These are phyloP conservation scores for Cryptoblepharus egeriae DNA, from an alignment of 2,797 vertebrate genomes.

Conservation along the genomic window DNA sequence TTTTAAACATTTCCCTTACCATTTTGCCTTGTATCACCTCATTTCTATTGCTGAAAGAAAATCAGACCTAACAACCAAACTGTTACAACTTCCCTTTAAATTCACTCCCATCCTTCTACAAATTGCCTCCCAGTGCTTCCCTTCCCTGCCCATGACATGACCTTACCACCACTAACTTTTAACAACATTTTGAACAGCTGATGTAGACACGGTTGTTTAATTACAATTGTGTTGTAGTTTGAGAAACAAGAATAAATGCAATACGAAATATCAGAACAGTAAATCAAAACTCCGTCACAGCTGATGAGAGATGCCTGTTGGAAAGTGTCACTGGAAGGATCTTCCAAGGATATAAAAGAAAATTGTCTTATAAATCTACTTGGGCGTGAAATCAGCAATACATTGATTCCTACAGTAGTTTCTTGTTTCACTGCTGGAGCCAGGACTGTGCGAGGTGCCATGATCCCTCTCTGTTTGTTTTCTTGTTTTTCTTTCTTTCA, in stretches of 20 bases:
- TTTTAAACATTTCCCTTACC: neutral
- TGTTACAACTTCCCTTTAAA: neutral
- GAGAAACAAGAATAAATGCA: neutral
- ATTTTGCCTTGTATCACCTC: neutral
- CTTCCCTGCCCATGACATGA: no score
- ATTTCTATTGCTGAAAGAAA: neutral
- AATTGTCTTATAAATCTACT: constrained; percentile 27
- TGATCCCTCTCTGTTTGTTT: neutral
- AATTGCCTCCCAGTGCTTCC: no score
- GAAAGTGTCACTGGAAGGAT: neutral
- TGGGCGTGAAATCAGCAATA: constrained; percentile 22
- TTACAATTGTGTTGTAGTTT: neutral
- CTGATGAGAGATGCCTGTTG: neutral
- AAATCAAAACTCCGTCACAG: constrained; percentile 24
- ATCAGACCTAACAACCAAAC: neutral
- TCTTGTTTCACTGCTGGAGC: neutral
- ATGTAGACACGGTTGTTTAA: accelerated
- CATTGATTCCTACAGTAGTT: constrained; percentile 10
- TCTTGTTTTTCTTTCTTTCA: neutral
- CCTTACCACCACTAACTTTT: no score
- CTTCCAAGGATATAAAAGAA: constrained; percentile 40
- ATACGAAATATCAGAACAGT: neutral
- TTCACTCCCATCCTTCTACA: neutral
- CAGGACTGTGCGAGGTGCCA: neutral
- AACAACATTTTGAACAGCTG: constrained; percentile 5